phyloP scores from a whole-genome alignment of 2,113 vertebrate species.

The Ptyas mucosa region DNA sequence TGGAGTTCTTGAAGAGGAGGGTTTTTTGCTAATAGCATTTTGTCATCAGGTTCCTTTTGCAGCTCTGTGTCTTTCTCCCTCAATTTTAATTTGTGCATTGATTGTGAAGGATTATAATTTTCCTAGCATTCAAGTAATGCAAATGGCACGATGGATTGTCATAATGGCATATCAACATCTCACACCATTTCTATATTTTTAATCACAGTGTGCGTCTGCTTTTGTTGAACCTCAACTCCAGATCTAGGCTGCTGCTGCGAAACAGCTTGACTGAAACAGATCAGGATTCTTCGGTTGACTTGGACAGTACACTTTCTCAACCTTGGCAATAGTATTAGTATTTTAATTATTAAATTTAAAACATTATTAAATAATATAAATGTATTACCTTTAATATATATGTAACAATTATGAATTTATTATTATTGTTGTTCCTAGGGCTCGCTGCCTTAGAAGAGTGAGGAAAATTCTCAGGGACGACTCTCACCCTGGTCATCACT shows the following conservation, averaged over 20 bases:
- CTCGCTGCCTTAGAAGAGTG: too few species aligned
- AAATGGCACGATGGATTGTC: neutral
- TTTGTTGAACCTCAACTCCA: neutral
- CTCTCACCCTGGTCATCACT: too few species aligned
- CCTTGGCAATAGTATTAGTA: neutral
- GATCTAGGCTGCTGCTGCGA: neutral
- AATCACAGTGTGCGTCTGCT: neutral
- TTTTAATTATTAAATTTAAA: neutral
- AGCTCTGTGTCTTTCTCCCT: too few species aligned
- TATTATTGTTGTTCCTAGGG: neutral
- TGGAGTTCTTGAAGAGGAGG: too few species aligned
- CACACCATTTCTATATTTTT: neutral
- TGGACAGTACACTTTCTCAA: neutral
- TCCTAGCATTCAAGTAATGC: too few species aligned
- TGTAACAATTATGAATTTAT: neutral
- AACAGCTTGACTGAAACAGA: neutral
- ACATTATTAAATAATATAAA: neutral
- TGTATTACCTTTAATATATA: neutral
- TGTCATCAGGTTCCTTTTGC: too few species aligned
- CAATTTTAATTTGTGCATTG: too few species aligned
- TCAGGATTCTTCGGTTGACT: neutral
- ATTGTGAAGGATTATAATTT: too few species aligned
- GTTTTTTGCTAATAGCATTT: too few species aligned
- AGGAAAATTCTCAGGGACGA: too few species aligned
- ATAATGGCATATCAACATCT: neutral